phyloP scores from a whole-genome alignment of 2,797 vertebrate species.

The Linurgus olivaceus region DNA sequence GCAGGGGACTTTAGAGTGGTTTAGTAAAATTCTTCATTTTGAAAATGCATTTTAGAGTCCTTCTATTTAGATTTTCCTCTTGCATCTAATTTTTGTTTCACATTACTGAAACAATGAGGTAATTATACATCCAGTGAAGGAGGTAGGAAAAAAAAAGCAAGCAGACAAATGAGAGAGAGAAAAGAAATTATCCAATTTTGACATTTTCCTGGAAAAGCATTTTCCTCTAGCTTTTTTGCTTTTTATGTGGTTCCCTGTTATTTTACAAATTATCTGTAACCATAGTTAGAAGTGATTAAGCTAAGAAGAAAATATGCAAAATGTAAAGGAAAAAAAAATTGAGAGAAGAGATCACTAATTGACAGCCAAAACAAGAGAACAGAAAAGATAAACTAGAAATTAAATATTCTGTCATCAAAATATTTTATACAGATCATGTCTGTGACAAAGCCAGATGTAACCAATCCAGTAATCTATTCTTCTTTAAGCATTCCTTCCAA shows the following conservation, averaged over 20 bases:
- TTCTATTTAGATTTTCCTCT: constrained; percentile 68
- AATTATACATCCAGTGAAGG: constrained; percentile 64
- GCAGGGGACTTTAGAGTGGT: constrained; percentile 81
- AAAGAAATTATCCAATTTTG: constrained; percentile 47
- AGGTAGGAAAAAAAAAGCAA: neutral
- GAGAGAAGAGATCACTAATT: neutral
- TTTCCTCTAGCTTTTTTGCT: constrained; percentile 14
- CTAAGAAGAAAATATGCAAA: constrained; percentile 23
- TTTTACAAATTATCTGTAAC: constrained; percentile 43
- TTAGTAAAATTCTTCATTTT: constrained; percentile 79
- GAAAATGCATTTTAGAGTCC: constrained; percentile 66
- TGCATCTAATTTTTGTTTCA: constrained; percentile 71
- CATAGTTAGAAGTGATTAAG: constrained; percentile 4
- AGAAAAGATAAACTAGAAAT: constrained; percentile 33
- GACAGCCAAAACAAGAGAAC: constrained; percentile 34
- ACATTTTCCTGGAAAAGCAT: constrained; percentile 39
- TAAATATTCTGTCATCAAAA: constrained; percentile 22
- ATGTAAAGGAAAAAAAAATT: neutral
- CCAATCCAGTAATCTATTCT: neutral
- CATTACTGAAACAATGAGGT: constrained; percentile 67
- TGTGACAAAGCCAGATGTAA: neutral
- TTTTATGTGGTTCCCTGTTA: constrained; percentile 14
- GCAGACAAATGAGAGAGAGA: neutral
- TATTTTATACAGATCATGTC: neutral
- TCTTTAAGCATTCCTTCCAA: neutral